Base-by-base conservation (phyloP, 2,113 vertebrate species). In the Passer domesticus region DNA sequence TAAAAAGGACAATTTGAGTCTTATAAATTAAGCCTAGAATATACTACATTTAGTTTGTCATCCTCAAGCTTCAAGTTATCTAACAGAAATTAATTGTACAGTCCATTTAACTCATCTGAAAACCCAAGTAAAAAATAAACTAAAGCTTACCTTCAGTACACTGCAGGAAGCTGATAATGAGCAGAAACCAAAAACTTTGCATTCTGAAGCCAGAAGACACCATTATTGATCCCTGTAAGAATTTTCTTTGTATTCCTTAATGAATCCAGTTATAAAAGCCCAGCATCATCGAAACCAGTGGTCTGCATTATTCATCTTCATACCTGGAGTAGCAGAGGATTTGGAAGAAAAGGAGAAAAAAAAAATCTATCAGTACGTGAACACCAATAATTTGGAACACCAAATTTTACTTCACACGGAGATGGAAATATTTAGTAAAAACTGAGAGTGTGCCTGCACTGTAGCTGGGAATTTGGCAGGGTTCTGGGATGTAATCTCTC, bases 181-280 rank as follows among this genome's bases (percentile, higher is more conserved):
- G 98, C 98, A 99, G 97, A 96, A 99, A 98, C 98, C 99, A 99
- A 98, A 99, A 97, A 97, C 98, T 98, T 98, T 97, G 98, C 98
- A 99, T 98, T 98, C 98, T 99, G 99, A 98, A 98, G 98, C 98
- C 98, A 98, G 98, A 98, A 98, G 98, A 98, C 97, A 99, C 98
- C 99, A 99, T 99, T 98, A 98, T 98, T 98, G 98, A 98, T 96
- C 96, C 97, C 95, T 97, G 96, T 97, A 98, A 97, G 97, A 98
- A 97, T 98, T 98, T 98, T 98, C 98, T 98, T 98, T 98, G 97
- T 98, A 98, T 98, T 98, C 98, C 98, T 98, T 98, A 97, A 98
- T 97, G 98, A 98, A 98, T 97, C 97, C 97, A 98, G 98, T 99
- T 98, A 99, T 94, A 98, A 98, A 98, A 98, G 98, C 97, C 98